A percentile compares a stretch with the other conserved stretches of the same genome.
Conservation (phyloP, 2,888 invertebrate genomes). For the Adelphocoris suturalis region DNA sequence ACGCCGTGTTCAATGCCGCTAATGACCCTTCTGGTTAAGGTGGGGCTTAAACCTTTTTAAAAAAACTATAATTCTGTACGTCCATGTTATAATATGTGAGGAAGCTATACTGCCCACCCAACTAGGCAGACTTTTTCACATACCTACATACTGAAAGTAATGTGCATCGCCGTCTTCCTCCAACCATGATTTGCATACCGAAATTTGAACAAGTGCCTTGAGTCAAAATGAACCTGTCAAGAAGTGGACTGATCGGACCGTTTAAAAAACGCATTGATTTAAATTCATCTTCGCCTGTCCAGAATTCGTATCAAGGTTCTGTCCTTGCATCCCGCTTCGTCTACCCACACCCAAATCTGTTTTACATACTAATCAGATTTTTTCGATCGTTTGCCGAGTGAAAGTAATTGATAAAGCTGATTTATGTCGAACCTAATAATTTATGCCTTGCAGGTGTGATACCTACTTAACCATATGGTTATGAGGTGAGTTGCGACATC, state of each 20-base stretch:
- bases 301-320: conserved; percentile 4
- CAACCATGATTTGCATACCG: background rate
- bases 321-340: background rate
- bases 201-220: background rate
- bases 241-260: background rate
- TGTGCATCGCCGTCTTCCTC: too few relatives aligned
- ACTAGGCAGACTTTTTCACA: too few relatives aligned
- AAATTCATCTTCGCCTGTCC: background rate
- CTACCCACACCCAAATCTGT: background rate
- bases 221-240: background rate
- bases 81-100: too few relatives aligned
- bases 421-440: background rate
- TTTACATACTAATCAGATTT: conserved; percentile 8
- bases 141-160: too few relatives aligned
- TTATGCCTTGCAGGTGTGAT: background rate
- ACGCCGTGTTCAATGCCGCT: too few relatives aligned
- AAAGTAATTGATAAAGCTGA: background rate
- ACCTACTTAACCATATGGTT: background rate
- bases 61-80: too few relatives aligned
- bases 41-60: too few relatives aligned
- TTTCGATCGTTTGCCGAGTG: background rate
- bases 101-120: too few relatives aligned
- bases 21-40: too few relatives aligned
- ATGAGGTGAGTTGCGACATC: background rate
- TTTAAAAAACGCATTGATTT: background rate